phyloP scores from a whole-genome alignment of 2,888 invertebrate genomes.

The Thereva unica region DNA sequence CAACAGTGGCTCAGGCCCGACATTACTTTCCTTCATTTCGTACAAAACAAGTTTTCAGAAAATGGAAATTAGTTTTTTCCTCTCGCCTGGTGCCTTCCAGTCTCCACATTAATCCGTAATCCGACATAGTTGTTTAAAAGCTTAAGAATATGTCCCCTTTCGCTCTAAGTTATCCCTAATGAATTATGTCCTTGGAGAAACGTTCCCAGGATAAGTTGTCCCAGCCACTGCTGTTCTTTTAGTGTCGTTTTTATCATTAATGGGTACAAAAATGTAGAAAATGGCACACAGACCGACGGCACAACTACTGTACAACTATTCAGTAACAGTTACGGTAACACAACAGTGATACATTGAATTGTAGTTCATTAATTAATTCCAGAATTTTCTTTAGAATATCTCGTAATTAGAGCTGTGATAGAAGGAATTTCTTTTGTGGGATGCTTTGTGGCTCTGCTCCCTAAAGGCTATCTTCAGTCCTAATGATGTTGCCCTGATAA shows the following conservation, averaged over 20 bases:
- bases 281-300: not conserved
- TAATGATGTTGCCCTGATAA: no score
- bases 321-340: no score
- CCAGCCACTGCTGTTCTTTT: not conserved
- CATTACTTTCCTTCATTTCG: not conserved
- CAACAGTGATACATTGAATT: no score
- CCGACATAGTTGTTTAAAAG: conserved; percentile 32
- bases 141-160: conserved; percentile 24
- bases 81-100: conserved; percentile 19
- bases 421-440: no score
- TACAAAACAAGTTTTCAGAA: conserved; percentile 15
- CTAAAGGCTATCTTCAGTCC: no score
- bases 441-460: no score
- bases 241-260: conserved; percentile 10
- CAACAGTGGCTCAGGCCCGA: no score
- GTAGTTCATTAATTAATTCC: no score
- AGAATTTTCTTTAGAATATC: no score
- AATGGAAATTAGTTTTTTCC: conserved; percentile 32
- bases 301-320: conserved; percentile 5
- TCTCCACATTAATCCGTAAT: conserved; percentile 24
- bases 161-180: conserved; percentile 11
- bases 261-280: conserved; percentile 8
- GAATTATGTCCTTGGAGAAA: conserved; percentile 17
- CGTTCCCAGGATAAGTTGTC: not conserved
- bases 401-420: no score